These are phyloP conservation scores for Rhinatrema bivittatum DNA, from an alignment of 2,797 vertebrate species.

Conservation along the genomic window DNA sequence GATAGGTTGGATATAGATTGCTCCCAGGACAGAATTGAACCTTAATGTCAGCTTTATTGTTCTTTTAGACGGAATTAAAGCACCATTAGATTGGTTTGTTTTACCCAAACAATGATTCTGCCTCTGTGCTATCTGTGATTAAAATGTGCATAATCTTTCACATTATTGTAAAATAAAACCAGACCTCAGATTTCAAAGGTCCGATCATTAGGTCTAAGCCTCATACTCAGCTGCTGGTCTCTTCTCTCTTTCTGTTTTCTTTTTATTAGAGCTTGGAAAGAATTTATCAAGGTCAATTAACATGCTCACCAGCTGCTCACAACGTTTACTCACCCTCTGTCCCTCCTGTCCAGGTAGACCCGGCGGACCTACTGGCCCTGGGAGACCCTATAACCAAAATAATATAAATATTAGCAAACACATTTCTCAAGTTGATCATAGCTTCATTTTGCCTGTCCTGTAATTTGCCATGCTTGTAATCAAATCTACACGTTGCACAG, in stretches of 20 bases:
- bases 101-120: too few species aligned
- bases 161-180: constrained; percentile 45
- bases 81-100: too few species aligned
- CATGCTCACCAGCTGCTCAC: constrained; percentile 24
- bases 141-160: constrained; percentile 34
- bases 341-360: constrained; percentile 84
- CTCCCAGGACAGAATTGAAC: too few species aligned
- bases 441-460: background rate
- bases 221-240: constrained; percentile 43
- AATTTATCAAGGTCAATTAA: constrained; percentile 9
- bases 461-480: background rate
- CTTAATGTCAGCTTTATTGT: too few species aligned
- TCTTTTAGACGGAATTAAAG: too few species aligned
- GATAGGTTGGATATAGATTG: too few species aligned
- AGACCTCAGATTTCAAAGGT: constrained; percentile 32
- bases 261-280: constrained; percentile 29
- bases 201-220: constrained; percentile 12
- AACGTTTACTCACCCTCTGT: constrained; percentile 84
- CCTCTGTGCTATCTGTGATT: constrained; percentile 57
- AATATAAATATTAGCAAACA: constrained; percentile 20
- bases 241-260: constrained; percentile 23
- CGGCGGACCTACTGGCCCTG: constrained; percentile 66
- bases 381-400: constrained; percentile 57
- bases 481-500: too few species aligned
- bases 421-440: constrained; percentile 15